phyloP scores from a whole-genome alignment of 2,113 vertebrate species.

The Eidolon helvum region DNA sequence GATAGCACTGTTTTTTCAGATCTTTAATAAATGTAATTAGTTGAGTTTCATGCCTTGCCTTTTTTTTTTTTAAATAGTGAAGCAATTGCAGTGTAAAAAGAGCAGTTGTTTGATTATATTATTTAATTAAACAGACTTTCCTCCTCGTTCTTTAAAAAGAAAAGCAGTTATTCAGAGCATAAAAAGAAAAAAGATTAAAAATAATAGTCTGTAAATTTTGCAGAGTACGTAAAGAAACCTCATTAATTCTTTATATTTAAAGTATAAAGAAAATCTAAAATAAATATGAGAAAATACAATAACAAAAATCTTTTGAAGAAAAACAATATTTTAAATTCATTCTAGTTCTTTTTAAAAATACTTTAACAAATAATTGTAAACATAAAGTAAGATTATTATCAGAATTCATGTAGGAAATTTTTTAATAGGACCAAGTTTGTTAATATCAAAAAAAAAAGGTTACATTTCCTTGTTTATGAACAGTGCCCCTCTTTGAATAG shows the following conservation, averaged over 20 bases:
- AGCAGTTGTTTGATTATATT: slow-evolving; percentile 73
- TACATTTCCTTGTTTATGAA: background rate
- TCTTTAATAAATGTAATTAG: slow-evolving; percentile 72
- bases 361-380: background rate
- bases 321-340: background rate
- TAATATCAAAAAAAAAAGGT: background rate
- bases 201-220: slow-evolving; percentile 55
- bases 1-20: background rate
- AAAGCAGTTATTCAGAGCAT: slow-evolving; percentile 54
- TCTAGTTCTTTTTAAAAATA: slow-evolving; percentile 1
- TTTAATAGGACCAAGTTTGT: background rate
- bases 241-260: slow-evolving; percentile 32
- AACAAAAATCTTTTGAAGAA: background rate
- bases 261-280: slow-evolving; percentile 50
- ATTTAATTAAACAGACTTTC: slow-evolving; percentile 71
- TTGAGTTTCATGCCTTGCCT: slow-evolving; percentile 60
- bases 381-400: background rate
- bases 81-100: slow-evolving; percentile 63
- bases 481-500: background rate
- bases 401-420: background rate
- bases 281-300: slow-evolving; percentile 37
- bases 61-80: slow-evolving; percentile 58
- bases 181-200: slow-evolving; percentile 55
- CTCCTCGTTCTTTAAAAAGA: slow-evolving; percentile 38
- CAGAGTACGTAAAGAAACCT: slow-evolving; percentile 35